Base-by-base conservation (phyloP, 2,888 invertebrate species). In the Emesis furor region DNA sequence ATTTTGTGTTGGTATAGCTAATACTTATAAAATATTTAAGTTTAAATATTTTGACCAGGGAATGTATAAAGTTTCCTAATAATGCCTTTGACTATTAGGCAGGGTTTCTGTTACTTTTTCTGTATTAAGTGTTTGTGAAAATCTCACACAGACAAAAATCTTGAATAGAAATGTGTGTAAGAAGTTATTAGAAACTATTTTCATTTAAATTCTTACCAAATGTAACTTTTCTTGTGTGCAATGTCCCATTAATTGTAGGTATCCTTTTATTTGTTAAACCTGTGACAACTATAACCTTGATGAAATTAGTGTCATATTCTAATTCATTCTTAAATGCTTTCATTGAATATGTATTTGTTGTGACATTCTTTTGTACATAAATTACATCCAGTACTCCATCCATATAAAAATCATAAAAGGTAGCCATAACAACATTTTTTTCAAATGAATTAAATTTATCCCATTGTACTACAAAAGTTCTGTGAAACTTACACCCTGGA, bases 371-470 rank as follows among this genome's bases (percentile, higher is more conserved):
- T 87, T 98, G 97, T 0, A 98, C 98, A 83, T 99, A 97, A 78
- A 99, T 98, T 1, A 99, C 98, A 94, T 99, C 99, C 77, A 99
- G 95, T n/a, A 99, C 98, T 86, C 99, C 99, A 95, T 99, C 99
- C 97, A 99, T 99, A 92, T 98, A 98, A 89, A 99, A 98, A 94
- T 99, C 99, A 94, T 99, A 99, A 94, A 99, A 99, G 12, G 99
- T 98, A 0, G 98, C 99, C 96, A 99, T 98, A 0, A 98, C 97
- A n/a, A 98, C 98, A 87, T 98, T 97, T 90, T 98, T 98, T 39
- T 97, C 98, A 93, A 98, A 98, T 0, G 98, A 98, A 88, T 96
- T 97, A 82, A 98, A 97, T 14, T 98, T 97, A 85, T 98, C 97
- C 99, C 99, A 99, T 78, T 97, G 97, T 0, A 99, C 97, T 81